Evolutionary conservation across 2,888 invertebrate species (phyloP).

Genomic region (Hedychridium roseum): DNA sequence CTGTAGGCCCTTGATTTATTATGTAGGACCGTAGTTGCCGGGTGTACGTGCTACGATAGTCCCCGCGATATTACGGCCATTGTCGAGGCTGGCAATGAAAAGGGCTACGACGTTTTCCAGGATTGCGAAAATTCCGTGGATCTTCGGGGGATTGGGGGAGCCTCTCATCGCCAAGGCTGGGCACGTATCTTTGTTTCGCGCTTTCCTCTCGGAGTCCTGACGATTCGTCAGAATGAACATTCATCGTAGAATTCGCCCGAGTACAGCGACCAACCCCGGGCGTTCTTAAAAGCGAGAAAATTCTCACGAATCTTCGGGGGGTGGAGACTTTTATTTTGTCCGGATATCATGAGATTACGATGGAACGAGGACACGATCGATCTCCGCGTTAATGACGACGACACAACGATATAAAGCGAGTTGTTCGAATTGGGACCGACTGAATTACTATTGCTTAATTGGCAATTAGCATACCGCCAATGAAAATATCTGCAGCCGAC

Average conservation of each 20-base stretch:
- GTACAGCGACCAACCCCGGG: conserved; percentile 27
- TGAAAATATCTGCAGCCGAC: conserved; percentile 49
- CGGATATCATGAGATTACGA: neutral
- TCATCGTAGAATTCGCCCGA: conserved; percentile 10
- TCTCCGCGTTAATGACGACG: neutral
- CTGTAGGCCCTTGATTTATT: too few species aligned
- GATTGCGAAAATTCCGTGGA: conserved; percentile 20
- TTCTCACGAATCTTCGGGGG: neutral
- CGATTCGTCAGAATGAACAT: conserved; percentile 31
- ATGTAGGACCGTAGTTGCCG: neutral
- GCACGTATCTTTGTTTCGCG: conserved; percentile 38
- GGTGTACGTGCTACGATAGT: too few species aligned
- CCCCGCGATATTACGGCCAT: too few species aligned
- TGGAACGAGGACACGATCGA: conserved; percentile 1
- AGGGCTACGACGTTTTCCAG: conserved; percentile 22
- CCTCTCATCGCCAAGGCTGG: conserved; percentile 26
- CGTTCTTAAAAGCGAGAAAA: conserved; percentile 30
- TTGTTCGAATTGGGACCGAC: conserved; percentile 14
- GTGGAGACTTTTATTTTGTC: neutral
- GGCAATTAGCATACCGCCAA: conserved; percentile 48
- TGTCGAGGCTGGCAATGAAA: too few species aligned
- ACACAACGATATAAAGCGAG: too few species aligned
- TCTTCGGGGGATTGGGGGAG: conserved; percentile 13
- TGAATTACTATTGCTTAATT: conserved; percentile 38
- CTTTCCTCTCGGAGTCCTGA: conserved; percentile 25